phyloP scores from a whole-genome alignment of 2,888 invertebrate genomes.

The Hymenopus coronatus region DNA sequence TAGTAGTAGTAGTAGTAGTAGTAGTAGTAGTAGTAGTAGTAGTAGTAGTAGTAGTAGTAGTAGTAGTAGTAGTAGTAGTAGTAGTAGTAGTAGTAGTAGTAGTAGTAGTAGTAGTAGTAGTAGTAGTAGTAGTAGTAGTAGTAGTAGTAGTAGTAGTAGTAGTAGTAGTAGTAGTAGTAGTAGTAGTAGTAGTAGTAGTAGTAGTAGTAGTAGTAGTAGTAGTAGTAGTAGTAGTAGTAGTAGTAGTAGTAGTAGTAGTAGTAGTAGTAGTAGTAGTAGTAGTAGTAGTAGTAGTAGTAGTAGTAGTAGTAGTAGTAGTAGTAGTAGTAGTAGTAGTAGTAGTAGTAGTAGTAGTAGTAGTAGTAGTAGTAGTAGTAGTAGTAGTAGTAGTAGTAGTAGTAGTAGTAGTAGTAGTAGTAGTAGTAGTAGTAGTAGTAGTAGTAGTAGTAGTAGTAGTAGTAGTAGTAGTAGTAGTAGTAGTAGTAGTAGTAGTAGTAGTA shows the following conservation, averaged over 20 bases:
- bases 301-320: background rate
- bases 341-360: background rate
- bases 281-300: background rate
- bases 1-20: background rate
- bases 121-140: background rate
- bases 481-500: background rate
- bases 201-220: background rate
- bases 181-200: background rate
- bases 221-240: background rate
- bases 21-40: background rate
- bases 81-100: background rate
- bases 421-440: background rate
- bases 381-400: background rate
- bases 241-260: background rate
- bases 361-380: background rate
- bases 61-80: background rate
- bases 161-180: background rate
- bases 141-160: background rate
- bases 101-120: background rate
- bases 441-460: background rate
- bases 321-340: background rate
- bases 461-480: background rate
- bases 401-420: background rate
- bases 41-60: background rate
- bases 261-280: background rate